These are phyloP conservation scores for Drosophila obscura DNA, from an alignment of 1,140 invertebrate species.

Conservation along the genomic window DNA sequence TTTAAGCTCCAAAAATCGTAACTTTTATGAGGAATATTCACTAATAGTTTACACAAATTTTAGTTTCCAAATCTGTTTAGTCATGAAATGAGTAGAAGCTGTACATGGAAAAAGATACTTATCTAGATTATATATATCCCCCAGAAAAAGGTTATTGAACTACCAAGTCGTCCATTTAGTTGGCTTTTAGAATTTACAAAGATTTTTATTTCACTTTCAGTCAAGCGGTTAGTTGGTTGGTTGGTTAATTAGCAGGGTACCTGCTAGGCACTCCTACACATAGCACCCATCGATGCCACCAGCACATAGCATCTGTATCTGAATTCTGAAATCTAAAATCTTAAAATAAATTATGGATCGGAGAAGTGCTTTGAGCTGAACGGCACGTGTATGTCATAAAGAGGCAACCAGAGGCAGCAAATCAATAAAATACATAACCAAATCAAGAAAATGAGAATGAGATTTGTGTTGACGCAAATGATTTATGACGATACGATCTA, in stretches of 20 bases:
- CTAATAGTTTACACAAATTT: too few relatives aligned
- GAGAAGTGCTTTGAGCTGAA: slow-evolving; percentile 50
- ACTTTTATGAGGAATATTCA: too few relatives aligned
- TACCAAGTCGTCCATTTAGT: slow-evolving; percentile 11
- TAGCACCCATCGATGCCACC: background rate
- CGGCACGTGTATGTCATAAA: slow-evolving; percentile 74
- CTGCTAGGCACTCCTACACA: slow-evolving; percentile 36
- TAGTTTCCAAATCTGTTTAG: too few relatives aligned
- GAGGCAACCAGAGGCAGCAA: slow-evolving; percentile 33
- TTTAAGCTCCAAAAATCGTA: too few relatives aligned
- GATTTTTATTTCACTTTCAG: slow-evolving; percentile 52
- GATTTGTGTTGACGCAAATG: slow-evolving; percentile 62
- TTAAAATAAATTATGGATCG: slow-evolving; percentile 46
- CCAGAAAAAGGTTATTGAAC: slow-evolving; percentile 49
- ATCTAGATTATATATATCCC: too few relatives aligned
- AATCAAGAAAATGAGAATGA: slow-evolving; percentile 55
- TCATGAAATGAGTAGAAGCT: too few relatives aligned
- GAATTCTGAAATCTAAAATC: background rate
- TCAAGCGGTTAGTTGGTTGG: slow-evolving; percentile 24
- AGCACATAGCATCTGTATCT: too few relatives aligned
- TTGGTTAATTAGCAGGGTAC: slow-evolving; percentile 33
- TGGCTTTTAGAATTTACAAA: slow-evolving; percentile 30
- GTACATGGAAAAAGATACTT: too few relatives aligned
- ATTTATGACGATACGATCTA: slow-evolving; percentile 32
- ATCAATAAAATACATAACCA: slow-evolving; percentile 78